phyloP scores from a whole-genome alignment of 2,113 vertebrate genomes.

The Pelvicachromis taeniatus region DNA sequence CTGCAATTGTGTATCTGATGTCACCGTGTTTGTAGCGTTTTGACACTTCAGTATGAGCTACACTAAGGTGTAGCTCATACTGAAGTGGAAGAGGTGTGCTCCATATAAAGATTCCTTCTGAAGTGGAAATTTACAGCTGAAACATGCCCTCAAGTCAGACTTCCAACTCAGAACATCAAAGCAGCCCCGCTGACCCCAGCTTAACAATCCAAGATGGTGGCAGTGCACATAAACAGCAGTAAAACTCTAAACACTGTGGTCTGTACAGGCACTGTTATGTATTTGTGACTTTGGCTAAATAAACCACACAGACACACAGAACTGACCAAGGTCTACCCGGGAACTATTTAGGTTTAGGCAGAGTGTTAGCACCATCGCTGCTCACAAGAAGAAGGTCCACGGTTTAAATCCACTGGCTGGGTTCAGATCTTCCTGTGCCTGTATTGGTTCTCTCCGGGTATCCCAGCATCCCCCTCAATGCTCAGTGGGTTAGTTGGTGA shows the following conservation, averaged over 20 bases:
- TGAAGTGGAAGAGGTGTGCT: background rate
- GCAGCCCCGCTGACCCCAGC: background rate
- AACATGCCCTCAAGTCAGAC: background rate
- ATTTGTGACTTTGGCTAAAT: background rate
- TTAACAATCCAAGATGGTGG: background rate
- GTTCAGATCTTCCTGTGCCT: background rate
- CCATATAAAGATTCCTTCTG: background rate
- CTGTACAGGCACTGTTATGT: background rate
- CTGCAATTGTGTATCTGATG: background rate
- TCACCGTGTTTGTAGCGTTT: background rate
- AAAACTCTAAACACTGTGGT: accelerated
- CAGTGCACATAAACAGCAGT: background rate
- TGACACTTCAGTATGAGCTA: too few species aligned
- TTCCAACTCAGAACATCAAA: accelerated
- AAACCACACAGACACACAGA: background rate
- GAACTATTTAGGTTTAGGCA: background rate
- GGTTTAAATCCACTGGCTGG: background rate
- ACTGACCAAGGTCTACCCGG: background rate
- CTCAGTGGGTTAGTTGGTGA: background rate
- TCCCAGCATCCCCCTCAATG: background rate
- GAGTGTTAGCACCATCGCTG: background rate
- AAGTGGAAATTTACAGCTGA: background rate
- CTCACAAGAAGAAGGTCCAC: background rate
- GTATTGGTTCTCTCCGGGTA: background rate
- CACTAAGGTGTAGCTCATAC: background rate